Base-by-base conservation (phyloP, 2,888 invertebrate species). In the Augochlorella aurata region DNA sequence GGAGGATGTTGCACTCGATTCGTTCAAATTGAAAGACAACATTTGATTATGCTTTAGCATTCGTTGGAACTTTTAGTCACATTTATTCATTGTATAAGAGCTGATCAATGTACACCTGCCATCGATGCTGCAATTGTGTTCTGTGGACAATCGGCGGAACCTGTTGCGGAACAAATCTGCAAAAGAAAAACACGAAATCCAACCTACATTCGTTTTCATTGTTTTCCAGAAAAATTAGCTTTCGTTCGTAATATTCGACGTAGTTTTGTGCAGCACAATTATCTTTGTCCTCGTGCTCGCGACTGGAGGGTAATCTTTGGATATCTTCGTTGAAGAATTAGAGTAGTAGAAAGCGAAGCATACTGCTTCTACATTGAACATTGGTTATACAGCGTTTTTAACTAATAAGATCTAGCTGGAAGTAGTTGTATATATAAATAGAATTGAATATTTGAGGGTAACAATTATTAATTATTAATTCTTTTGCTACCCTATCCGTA, bases 21-120 rank as follows among this genome's bases (percentile, higher is more conserved):
- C 10, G 21, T 65, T 65, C 63, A 2, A 38, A 24, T 21, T 47
- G 76, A 76, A 69, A 65, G 63, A 52, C 63, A 29, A 54, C 71
- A 50, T 82, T 77, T 74, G 77, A 83, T 82, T 82, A 72, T 73
- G 45, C 12, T 16, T 68, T 71, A n/a, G 29, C 66, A 29, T n/a
- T n/a, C 45, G 18, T 18, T 14, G 38, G 10, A 14, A 61, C 16
- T 18, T 21, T 29, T n/a, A 10, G 14, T 63, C 45, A 8, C 47
- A 58, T 67, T 66, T 49, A 65, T 50, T 16, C 54, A 50, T 70
- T 61, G 52, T 72, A 68, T 21, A 45, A 29, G 14, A 21, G 29
- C 16, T 24, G 21, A 68, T 47, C 5, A 10, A 1, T 21, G n/a
- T 24, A 45, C 44, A 54, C 14, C 21, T 73, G 21, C 52, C n/a